phyloP scores from a whole-genome alignment of 2,113 vertebrate genomes.

The Corythaeola cristata region DNA sequence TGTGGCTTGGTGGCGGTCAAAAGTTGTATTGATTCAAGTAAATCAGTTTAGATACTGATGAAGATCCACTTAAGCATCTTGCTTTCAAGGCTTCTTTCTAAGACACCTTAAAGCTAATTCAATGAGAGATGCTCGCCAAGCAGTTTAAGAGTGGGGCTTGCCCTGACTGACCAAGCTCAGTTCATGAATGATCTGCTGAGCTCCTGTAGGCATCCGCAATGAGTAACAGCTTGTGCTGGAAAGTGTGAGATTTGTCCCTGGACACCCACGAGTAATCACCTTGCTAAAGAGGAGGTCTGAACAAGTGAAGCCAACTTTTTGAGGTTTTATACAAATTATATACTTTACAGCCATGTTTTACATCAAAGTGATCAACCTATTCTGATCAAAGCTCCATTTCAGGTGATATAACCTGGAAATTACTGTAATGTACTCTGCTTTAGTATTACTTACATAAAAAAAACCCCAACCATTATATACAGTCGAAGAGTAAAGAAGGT shows the following conservation, averaged over 20 bases:
- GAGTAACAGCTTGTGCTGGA: neutral
- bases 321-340: neutral
- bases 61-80: neutral
- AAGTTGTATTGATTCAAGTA: neutral
- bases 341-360: neutral
- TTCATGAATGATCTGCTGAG: neutral
- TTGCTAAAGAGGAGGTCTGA: neutral
- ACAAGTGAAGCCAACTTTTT: neutral
- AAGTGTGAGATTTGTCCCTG: neutral
- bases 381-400: neutral
- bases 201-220: neutral
- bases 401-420: neutral
- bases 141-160: neutral
- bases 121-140: neutral
- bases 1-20: neutral
- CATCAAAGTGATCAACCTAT: neutral
- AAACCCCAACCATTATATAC: rapidly evolving
- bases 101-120: neutral
- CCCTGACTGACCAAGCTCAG: neutral
- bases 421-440: neutral
- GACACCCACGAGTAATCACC: neutral
- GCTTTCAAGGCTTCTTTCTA: neutral
- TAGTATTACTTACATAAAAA: neutral
- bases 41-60: constrained; percentile 23
- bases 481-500: neutral